These are phyloP conservation scores for Sciurus carolinensis DNA, from an alignment of 2,797 vertebrate genomes.

Conservation along the genomic window DNA sequence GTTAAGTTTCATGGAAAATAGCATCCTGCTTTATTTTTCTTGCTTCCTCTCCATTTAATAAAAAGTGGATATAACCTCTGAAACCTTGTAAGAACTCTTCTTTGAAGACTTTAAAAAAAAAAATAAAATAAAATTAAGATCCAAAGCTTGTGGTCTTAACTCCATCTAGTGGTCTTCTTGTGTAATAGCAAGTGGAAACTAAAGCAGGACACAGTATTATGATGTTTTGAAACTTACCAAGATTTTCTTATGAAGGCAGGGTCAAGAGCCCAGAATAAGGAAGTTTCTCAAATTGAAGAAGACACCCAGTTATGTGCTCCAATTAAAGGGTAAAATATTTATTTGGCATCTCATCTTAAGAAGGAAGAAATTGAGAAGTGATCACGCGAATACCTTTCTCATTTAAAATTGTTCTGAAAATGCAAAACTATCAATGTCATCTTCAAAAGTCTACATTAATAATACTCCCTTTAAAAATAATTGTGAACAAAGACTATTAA, in stretches of 20 bases:
- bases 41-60: conserved; percentile 60
- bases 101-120: conserved; percentile 19
- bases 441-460: not conserved
- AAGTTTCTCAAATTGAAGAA: not conserved
- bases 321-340: not conserved
- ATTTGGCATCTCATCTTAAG: not conserved
- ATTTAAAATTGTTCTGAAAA: conserved; percentile 53
- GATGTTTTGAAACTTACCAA: not conserved
- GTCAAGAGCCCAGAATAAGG: not conserved
- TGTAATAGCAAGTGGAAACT: conserved; percentile 76
- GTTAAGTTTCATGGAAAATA: conserved; percentile 54
- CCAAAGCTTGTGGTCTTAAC: conserved; percentile 87
- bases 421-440: not conserved
- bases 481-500: not conserved
- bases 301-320: not conserved
- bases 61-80: conserved; percentile 39
- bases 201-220: not conserved
- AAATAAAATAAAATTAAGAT: not conserved
- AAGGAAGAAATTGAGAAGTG: not conserved
- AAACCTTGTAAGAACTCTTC: conserved; percentile 56
- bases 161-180: conserved; percentile 90
- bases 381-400: not conserved
- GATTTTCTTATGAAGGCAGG: not conserved
- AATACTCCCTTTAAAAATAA: not conserved
- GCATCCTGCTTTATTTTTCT: conserved; percentile 7